Base-by-base conservation (phyloP, 2,113 vertebrate species). In the Corapipo altera region DNA sequence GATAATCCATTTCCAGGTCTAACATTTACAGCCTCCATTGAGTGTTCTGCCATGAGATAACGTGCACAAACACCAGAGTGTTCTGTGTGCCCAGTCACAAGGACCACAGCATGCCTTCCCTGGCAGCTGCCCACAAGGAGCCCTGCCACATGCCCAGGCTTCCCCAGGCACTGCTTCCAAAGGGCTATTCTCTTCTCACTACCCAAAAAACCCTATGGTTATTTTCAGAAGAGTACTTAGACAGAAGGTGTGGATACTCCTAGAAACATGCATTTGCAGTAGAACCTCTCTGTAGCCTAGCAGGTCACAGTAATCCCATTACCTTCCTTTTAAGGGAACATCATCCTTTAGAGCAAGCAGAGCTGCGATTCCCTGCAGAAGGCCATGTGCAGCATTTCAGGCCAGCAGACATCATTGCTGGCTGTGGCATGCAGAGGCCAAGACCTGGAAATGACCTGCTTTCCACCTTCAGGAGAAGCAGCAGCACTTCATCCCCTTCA, bases 41-140 rank as follows among this genome's bases (percentile, higher is more conserved):
- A 85, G 49, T 6, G n/a, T 54, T 78, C n/a, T 89, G 65, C 55
- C 77, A 81, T 18, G 27, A 46, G 76, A 49, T 21, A 67, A 39
- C 14, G 11, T 1, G 57, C 12, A 51, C 43, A 24, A 73, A 48
- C 48, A 67, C 4, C 6, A 1, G 27, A 58, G 79, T 3, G 3
- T 69, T 79, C 26, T 51, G n/a, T 0, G 0, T 11, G 32, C 16
- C 1, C 1, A 91, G 20, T 62, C 78, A 85, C 32, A 35, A 27
- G 9, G 32, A 80, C 24, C 5, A 2, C 91, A 78, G 71, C 55
- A 13, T 6, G 5, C 19, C 37, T 54, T 46, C 37, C 85, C 49
- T 15, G 7, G 71, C n/a, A 69, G 18, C 54, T 85, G 64, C 70
- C 64, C 13, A 3, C 28, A 6, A 5, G 24, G 44, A 89, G 70